Conservation (phyloP, 2,888 invertebrate genomes). For the Baronia brevicornis region DNA sequence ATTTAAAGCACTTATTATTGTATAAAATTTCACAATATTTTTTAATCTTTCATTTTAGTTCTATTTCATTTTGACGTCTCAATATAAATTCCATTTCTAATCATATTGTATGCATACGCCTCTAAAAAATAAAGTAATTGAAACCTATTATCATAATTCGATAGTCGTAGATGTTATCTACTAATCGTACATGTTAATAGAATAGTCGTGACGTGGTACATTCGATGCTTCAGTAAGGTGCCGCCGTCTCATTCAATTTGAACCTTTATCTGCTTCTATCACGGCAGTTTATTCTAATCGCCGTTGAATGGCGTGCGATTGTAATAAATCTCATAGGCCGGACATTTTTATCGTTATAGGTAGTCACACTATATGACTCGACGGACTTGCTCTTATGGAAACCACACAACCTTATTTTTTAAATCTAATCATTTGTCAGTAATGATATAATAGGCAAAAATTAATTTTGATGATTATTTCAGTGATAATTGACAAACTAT, state of each 20-base stretch:
- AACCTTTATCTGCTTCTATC: constrained; percentile 35
- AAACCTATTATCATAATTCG: constrained; percentile 34
- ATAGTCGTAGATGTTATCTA: constrained; percentile 38
- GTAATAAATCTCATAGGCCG: constrained; percentile 53
- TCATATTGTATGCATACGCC: constrained; percentile 16
- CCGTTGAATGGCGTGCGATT: constrained; percentile 45
- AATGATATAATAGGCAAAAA: no score
- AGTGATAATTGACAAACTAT: no score
- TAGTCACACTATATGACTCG: constrained; percentile 26
- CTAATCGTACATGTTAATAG: constrained; percentile 45
- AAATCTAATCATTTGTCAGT: no score
- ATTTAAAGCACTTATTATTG: no score
- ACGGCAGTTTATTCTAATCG: constrained; percentile 57
- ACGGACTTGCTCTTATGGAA: constrained; percentile 31
- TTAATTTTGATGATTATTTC: no score
- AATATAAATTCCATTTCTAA: no score
- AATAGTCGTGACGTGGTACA: constrained; percentile 40
- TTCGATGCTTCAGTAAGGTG: constrained; percentile 23
- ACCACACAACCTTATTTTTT: no score
- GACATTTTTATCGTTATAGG: constrained; percentile 53
- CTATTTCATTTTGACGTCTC: no score
- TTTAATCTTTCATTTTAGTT: no score
- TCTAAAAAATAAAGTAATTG: constrained; percentile 13
- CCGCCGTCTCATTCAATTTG: constrained; percentile 30
- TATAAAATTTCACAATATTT: no score